A percentile compares a stretch with the other conserved stretches of the same genome.
Evolutionary conservation across 2,113 vertebrate species (phyloP).

Genomic region (Thymallus thymallus): DNA sequence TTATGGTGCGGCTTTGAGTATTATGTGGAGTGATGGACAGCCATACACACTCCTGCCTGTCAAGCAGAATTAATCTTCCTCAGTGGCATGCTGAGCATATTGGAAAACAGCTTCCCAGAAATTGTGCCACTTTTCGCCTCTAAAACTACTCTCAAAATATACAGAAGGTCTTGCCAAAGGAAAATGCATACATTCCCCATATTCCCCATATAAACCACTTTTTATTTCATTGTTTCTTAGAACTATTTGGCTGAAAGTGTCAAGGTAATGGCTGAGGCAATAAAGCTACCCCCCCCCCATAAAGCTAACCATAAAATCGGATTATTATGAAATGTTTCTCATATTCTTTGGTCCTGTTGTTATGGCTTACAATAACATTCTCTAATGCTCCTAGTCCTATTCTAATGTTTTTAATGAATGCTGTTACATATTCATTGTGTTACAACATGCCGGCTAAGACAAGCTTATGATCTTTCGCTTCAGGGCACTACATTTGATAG

Average conservation of each 20-base stretch:
- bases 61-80: neutral
- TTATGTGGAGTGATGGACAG: neutral
- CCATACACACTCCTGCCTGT: neutral
- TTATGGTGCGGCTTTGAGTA: neutral
- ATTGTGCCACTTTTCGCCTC: too few relatives aligned
- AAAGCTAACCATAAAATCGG: neutral
- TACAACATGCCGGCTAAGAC: conserved; percentile 6
- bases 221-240: neutral
- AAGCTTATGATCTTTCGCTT: neutral
- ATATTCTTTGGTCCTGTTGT: neutral
- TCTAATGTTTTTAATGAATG: too few relatives aligned
- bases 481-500: neutral
- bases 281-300: conserved; percentile 25
- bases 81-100: neutral
- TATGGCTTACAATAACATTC: neutral
- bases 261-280: conserved; percentile 50
- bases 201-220: conserved; percentile 22
- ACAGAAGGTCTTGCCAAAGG: neutral
- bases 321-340: neutral
- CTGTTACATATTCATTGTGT: conserved; percentile 21
- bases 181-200: neutral
- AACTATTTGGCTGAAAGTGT: conserved; percentile 21
- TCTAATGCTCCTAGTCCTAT: too few relatives aligned
- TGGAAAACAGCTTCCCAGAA: neutral
- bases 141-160: neutral